Conservation (phyloP, 2,888 invertebrate genomes). For the Drosophila paramelanica region DNA sequence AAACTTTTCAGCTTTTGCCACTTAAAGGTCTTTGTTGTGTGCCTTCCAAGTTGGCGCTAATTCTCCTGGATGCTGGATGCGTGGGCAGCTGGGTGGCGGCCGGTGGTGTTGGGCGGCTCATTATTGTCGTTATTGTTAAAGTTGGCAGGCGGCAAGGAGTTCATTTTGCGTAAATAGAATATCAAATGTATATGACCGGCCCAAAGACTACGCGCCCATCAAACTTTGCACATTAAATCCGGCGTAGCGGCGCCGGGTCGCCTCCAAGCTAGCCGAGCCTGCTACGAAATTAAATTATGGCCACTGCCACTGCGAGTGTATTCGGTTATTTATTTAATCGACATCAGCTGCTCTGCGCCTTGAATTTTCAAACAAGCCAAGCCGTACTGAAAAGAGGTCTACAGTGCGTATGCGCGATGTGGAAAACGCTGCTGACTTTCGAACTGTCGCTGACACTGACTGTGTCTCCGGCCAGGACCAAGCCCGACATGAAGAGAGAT, state of each 20-base stretch:
- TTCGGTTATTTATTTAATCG: conserved; percentile 75
- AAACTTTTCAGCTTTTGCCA: conserved; percentile 55
- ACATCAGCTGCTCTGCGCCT: conserved; percentile 52
- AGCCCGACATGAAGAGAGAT: conserved; percentile 22
- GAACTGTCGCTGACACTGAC: conserved; percentile 27
- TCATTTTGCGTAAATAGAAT: conserved; percentile 77
- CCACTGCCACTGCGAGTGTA: conserved; percentile 30
- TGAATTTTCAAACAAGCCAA: conserved; percentile 60
- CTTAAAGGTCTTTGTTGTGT: conserved; percentile 44
- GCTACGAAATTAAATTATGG: conserved; percentile 69
- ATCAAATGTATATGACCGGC: conserved; percentile 64
- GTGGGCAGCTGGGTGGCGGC: neutral
- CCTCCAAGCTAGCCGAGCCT: conserved; percentile 5
- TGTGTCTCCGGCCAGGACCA: conserved; percentile 1
- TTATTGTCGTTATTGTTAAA: conserved; percentile 73
- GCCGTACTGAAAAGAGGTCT: neutral
- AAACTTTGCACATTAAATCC: conserved; percentile 72
- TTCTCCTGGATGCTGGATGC: conserved; percentile 19
- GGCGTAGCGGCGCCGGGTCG: conserved; percentile 48
- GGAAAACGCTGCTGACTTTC: conserved; percentile 30
- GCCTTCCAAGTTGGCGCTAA: conserved; percentile 36
- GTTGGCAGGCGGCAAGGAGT: conserved; percentile 50
- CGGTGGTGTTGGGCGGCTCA: conserved; percentile 42
- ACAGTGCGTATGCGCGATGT: conserved; percentile 58
- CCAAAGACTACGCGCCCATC: conserved; percentile 36